Percentiles rank a stretch among this genome's conserved stretches.
These are phyloP conservation scores for Whitmania pigra DNA, from an alignment of 1,140 invertebrate species.

Conservation along the genomic window DNA sequence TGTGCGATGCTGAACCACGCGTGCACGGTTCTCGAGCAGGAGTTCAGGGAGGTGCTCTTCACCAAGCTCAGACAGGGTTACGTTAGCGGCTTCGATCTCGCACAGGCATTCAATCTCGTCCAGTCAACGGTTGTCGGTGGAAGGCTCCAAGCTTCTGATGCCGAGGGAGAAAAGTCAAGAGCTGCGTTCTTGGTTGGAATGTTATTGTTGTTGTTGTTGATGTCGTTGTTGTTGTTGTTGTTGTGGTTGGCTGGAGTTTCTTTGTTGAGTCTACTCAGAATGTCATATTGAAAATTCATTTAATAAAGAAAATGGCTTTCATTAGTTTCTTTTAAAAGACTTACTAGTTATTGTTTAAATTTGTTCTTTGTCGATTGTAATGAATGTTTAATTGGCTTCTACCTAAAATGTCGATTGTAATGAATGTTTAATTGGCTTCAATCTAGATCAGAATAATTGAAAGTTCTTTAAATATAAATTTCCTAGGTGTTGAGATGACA, in stretches of 20 bases:
- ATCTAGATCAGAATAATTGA: neutral
- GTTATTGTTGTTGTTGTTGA: neutral
- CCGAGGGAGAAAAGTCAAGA: conserved; percentile 54
- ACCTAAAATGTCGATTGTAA: neutral
- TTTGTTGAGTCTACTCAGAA: too few relatives aligned
- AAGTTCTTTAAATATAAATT: neutral
- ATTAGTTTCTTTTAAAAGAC: too few relatives aligned
- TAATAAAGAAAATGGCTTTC: too few relatives aligned
- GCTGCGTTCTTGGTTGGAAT: conserved; percentile 56
- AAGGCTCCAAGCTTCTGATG: conserved; percentile 63
- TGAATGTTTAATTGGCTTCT: neutral
- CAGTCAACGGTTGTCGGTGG: conserved; percentile 69
- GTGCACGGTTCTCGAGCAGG: conserved; percentile 70
- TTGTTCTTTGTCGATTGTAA: neutral
- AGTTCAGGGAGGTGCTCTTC: conserved; percentile 64
- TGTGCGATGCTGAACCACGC: conserved; percentile 94
- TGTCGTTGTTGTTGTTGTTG: too few relatives aligned
- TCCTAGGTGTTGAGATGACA: neutral
- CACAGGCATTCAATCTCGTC: conserved; percentile 54
- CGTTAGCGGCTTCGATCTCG: conserved; percentile 37
- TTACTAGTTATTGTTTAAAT: too few relatives aligned
- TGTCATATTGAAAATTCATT: too few relatives aligned
- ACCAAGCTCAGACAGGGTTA: conserved; percentile 61
- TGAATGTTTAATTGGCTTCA: neutral
- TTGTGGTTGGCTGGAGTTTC: too few relatives aligned